Conservation (phyloP, 64 coral and sea anemone species). For the Porites lutea region DNA sequence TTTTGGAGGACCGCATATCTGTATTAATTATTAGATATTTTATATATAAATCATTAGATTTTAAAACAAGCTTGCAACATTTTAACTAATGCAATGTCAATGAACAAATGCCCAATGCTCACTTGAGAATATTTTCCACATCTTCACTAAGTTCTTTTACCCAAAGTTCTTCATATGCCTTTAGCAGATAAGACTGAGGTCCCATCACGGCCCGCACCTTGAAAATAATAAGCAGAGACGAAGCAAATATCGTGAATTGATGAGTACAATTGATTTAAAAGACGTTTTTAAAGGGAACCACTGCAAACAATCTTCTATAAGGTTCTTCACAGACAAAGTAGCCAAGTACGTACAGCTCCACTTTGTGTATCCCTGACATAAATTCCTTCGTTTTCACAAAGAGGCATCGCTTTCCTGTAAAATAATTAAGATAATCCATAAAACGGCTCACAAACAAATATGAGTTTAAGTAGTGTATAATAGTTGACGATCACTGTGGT, state of each 20-base stretch:
- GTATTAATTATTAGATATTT: too few species aligned
- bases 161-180: constrained; percentile 92
- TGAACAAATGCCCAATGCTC: neutral
- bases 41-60: too few species aligned
- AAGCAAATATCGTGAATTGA: neutral
- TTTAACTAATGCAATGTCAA: too few species aligned
- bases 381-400: constrained; percentile 93
- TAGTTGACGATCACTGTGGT: too few species aligned
- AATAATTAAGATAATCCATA: neutral
- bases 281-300: neutral
- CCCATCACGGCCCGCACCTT: constrained; percentile 95
- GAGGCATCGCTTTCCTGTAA: constrained; percentile 84
- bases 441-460: too few species aligned
- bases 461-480: too few species aligned
- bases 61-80: too few species aligned
- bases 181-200: constrained; percentile 91
- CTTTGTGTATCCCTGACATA: constrained; percentile 84
- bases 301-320: neutral
- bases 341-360: constrained; percentile 73
- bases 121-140: constrained; percentile 90
- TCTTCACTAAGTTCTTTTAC: constrained; percentile 81
- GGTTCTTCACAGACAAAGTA: neutral
- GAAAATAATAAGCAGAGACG: neutral
- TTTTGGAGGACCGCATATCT: too few species aligned
- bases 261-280: neutral